Base-by-base conservation (phyloP, 2,113 vertebrate genomes). In the Vimba vimba region DNA sequence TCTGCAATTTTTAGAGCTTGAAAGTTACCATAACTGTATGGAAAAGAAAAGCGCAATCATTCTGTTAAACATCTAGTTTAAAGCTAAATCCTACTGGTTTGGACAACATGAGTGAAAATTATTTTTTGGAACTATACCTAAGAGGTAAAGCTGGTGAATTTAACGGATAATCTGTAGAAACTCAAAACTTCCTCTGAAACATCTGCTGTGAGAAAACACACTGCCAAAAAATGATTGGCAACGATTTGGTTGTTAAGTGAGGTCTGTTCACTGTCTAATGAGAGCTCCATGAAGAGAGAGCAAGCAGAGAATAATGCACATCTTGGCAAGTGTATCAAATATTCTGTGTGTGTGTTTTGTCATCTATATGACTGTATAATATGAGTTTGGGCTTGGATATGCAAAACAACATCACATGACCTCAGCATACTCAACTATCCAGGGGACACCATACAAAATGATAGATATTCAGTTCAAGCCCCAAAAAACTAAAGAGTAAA, bases 271-370 rank as follows among this genome's bases (percentile, higher is more conserved):
- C 92, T 89, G 91, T 79, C 62, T 78, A 87, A 71, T 81, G 92
- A 94, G 91, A 93, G 90, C 93, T 91, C 91, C 90, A 87, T 90
- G 55, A 85, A 85, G 62, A 79, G 89, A 91, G 90, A 85, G 88
- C 91, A 93, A 92, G 91, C 89, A 90, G 86, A 91, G 90, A 91
- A 88, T 85, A 52, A 74, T 64, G 71, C 33, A 73, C 27, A 21
- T 69, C 43, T 81, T 82, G 80, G 80, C 62, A 82, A 82, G 45
- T 82, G 62, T 52, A 66, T 64, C 59, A 27, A n/a, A 39, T 79
- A 79, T 75, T 36, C 33, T 30, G 15, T 47, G n/a, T 45, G 78
- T 47, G 79, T 1, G 8, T 19, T 64, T 47, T 80, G 36, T 80
- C 39, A 10, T 17, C 39, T 80, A n/a, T 80, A 27, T 60, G 71